phyloP scores from a whole-genome alignment of 2,113 vertebrate species.

The Takifugu bimaculatus region DNA sequence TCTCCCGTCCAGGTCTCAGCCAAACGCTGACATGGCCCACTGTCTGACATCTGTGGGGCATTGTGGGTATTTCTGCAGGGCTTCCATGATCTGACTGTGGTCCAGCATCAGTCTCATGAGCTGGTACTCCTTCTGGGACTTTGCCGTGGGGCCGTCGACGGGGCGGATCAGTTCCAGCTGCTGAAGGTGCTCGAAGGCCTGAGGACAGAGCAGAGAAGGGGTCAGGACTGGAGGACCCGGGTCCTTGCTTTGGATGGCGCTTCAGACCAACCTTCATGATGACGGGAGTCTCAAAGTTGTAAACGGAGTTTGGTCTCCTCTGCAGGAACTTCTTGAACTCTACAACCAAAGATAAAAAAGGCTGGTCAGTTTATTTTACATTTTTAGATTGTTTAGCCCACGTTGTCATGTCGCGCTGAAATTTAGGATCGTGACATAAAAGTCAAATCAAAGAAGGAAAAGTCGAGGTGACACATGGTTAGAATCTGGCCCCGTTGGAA shows the following conservation, averaged over 20 bases:
- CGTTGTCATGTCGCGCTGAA: too few relatives aligned
- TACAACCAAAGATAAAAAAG: constrained; percentile 37
- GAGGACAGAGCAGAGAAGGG: background rate
- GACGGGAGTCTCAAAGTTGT: constrained; percentile 92
- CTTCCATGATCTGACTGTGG: constrained; percentile 88
- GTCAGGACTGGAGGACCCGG: background rate
- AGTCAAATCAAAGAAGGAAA: background rate
- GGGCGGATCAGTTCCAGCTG: constrained; percentile 89
- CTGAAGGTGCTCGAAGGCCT: constrained; percentile 94
- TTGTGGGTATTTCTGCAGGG: constrained; percentile 90
- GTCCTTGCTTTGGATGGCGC: background rate
- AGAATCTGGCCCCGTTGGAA: background rate
- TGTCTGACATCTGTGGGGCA: constrained; percentile 91
- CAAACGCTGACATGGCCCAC: constrained; percentile 86
- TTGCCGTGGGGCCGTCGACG: constrained; percentile 72
- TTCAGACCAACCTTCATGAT: constrained; percentile 86
- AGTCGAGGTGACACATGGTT: background rate
- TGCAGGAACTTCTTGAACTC: constrained; percentile 98
- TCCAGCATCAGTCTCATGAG: constrained; percentile 87
- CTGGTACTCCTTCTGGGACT: constrained; percentile 84
- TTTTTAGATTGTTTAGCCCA: too few relatives aligned
- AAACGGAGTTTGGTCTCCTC: constrained; percentile 87
- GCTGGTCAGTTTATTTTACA: too few relatives aligned
- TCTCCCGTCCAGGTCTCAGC: constrained; percentile 19
- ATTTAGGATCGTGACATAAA: too few relatives aligned